Evolutionary conservation across 2,797 vertebrate genomes (phyloP).

Genomic region (Ctenosaura bakeri): DNA sequence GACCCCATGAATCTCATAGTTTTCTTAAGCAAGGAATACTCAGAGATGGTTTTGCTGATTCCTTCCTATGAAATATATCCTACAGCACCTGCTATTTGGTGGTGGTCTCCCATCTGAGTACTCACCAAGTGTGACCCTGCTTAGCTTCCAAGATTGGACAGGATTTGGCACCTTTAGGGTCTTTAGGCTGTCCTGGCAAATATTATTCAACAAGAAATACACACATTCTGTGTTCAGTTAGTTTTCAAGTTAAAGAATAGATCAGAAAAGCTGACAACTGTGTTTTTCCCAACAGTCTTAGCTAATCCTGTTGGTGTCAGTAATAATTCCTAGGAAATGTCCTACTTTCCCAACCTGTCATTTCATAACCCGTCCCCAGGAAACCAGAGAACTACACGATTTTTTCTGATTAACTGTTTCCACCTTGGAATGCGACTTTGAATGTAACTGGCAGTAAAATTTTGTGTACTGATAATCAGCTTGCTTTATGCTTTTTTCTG

Average conservation of each 20-base stretch:
- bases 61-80: too few species aligned
- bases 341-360: not conserved
- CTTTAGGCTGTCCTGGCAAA: too few species aligned
- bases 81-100: too few species aligned
- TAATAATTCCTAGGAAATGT: not conserved
- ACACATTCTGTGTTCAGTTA: not conserved
- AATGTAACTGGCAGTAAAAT: not conserved
- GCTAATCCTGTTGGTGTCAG: not conserved
- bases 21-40: too few species aligned
- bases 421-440: not conserved
- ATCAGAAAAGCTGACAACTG: not conserved
- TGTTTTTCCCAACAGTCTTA: not conserved
- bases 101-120: too few species aligned
- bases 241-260: not conserved
- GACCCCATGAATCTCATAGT: too few species aligned
- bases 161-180: too few species aligned
- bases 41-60: too few species aligned
- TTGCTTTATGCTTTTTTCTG: not conserved
- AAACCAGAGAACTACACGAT: not conserved
- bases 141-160: too few species aligned
- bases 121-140: too few species aligned
- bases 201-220: not conserved
- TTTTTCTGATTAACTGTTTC: not conserved
- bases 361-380: not conserved
- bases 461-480: not conserved